These are phyloP conservation scores for Amphiprion percula DNA, from an alignment of 2,113 vertebrate genomes.

Conservation along the genomic window DNA sequence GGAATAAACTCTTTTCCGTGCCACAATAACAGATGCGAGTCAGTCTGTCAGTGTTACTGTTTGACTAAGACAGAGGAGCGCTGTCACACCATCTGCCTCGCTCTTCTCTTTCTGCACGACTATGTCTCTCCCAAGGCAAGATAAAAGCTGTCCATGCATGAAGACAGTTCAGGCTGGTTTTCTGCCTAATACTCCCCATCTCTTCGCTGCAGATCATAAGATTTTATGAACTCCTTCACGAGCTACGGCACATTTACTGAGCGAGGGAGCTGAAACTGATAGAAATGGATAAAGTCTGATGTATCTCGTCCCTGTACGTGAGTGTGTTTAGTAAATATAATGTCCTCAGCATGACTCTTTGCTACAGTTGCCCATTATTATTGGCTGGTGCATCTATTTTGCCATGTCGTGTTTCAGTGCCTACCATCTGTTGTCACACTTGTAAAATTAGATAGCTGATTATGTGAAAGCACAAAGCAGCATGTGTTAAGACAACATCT, in stretches of 20 bases:
- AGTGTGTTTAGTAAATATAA: neutral
- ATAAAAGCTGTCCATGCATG: constrained; percentile 55
- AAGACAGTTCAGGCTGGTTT: constrained; percentile 51
- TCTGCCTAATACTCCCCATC: constrained; percentile 18
- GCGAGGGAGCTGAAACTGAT: constrained; percentile 26
- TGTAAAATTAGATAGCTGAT: constrained; percentile 4
- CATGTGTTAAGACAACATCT: neutral
- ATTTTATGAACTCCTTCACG: constrained; percentile 38
- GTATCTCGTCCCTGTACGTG: neutral
- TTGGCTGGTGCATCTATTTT: constrained; percentile 6
- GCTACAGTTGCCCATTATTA: neutral
- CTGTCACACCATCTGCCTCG: constrained; percentile 58
- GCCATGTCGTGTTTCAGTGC: neutral
- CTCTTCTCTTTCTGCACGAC: constrained; percentile 27
- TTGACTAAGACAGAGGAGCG: constrained; percentile 46
- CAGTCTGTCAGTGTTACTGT: constrained; percentile 41
- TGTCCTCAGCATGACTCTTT: neutral
- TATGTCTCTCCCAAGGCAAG: constrained; percentile 48
- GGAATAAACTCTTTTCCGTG: constrained; percentile 37
- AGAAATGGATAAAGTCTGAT: constrained; percentile 9
- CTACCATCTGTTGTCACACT: constrained; percentile 15
- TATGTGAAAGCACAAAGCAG: constrained; percentile 11
- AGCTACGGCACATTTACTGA: constrained; percentile 27
- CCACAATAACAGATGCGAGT: constrained; percentile 57
- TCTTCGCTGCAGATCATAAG: constrained; percentile 34